A percentile compares a stretch with the other conserved stretches of the same genome.
Evolutionary conservation across 2,113 vertebrate species (phyloP).

Genomic region (Pavo muticus): DNA sequence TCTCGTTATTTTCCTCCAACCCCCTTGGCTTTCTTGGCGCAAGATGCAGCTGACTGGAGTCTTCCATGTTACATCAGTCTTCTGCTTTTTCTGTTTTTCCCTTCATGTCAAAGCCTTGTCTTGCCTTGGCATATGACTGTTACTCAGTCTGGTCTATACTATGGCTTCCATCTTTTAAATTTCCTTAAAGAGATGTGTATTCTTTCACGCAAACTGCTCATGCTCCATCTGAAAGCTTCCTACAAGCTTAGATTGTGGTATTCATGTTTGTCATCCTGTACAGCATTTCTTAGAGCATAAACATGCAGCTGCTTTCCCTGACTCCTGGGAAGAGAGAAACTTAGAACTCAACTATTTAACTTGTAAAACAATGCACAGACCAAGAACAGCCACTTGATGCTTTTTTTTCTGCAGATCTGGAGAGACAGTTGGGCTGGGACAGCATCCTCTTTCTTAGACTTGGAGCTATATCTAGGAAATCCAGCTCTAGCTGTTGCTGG

Average conservation of each 20-base stretch:
- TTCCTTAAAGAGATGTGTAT: neutral
- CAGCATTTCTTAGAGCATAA: neutral
- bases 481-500: neutral
- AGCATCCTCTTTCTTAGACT: neutral
- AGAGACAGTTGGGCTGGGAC: neutral
- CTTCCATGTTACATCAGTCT: neutral
- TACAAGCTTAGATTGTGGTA: neutral
- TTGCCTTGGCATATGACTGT: neutral
- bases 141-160: neutral
- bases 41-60: neutral
- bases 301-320: neutral
- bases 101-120: neutral
- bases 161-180: neutral
- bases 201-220: neutral
- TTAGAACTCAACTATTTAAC: neutral
- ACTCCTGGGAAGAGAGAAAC: neutral
- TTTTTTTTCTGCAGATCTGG: neutral
- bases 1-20: neutral
- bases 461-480: neutral
- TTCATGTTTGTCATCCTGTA: neutral
- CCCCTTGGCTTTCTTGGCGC: rapidly evolving
- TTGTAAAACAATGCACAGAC: neutral
- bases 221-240: rapidly evolving
- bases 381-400: neutral
- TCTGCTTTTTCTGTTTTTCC: neutral